These are phyloP conservation scores for Poecilia gillii DNA, from an alignment of 2,797 vertebrate species.

Conservation along the genomic window DNA sequence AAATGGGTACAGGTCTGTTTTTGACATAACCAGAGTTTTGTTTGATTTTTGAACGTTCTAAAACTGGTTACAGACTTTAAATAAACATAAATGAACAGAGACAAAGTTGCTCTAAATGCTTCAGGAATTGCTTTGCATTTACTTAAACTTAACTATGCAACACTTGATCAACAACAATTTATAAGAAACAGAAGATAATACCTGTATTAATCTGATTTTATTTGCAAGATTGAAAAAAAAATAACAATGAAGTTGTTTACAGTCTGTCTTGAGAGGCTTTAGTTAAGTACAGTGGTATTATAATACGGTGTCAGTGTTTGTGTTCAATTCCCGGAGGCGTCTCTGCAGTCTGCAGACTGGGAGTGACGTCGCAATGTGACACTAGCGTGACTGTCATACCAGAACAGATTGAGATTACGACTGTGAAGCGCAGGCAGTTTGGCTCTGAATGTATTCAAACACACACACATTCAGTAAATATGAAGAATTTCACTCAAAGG, in stretches of 20 bases:
- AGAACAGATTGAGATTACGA: slow-evolving; percentile 27
- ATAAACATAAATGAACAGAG: background rate
- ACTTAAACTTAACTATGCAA: background rate
- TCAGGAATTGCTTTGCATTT: background rate
- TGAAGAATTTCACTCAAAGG: slow-evolving; percentile 6
- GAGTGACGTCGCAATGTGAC: slow-evolving; percentile 25
- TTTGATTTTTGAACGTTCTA: too few relatives aligned
- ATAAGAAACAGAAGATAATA: background rate
- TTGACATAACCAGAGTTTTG: too few relatives aligned
- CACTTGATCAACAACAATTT: background rate
- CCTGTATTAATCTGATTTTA: background rate
- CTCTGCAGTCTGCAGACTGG: slow-evolving; percentile 18
- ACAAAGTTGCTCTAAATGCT: background rate
- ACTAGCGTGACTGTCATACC: slow-evolving; percentile 28
- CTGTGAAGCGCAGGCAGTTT: slow-evolving; percentile 14
- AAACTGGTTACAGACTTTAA: too few relatives aligned
- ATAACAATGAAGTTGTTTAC: background rate
- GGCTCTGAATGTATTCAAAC: slow-evolving; percentile 6
- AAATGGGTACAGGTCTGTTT: too few relatives aligned
- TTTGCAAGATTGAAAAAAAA: background rate
- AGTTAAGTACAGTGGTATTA: background rate
- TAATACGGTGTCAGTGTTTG: slow-evolving; percentile 25
- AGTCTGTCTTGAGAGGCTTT: background rate
- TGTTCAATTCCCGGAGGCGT: slow-evolving; percentile 7
- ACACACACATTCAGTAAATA: slow-evolving; percentile 8